Base-by-base conservation (phyloP, 1,140 invertebrate genomes). In the Diploscapter pachys region DNA sequence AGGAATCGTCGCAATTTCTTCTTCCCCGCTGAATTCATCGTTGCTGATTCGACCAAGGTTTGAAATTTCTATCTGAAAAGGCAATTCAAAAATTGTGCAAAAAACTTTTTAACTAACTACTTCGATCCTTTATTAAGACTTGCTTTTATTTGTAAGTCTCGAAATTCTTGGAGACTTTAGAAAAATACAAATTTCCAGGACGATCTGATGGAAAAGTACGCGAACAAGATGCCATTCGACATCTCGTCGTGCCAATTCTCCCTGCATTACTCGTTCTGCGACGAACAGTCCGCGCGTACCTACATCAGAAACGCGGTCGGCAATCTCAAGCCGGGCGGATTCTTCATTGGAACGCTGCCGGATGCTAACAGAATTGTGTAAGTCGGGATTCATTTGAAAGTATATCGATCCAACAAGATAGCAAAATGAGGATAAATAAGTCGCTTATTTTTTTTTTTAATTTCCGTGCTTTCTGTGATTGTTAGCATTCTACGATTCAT, bases 211-310 rank as follows among this genome's bases (percentile, higher is more conserved):
- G 90, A 89, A 79, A 88, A 89, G 74, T 93, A 91, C 81, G 88
- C 89, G 79, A 91, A 93, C 86, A 89, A 90, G 4, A 90, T 90
- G 56, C 89, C 90, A 81, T 89, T 99, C 82, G 93, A 99, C 86
- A 80, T 99, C 3, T 92, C 94, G 0, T 96, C 93, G 81, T 96
- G 94, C 86, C 97, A 99, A 87, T 99, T 99, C 90, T 92, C 95
- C 48, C 92, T 99, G 81, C 89, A 90, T 87, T 99, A 98, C 81
- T 92, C 92, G 82, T 99, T 99, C 89, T 94, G 98, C 87, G 92
- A 92, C 69, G 86, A 94, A 71, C 84, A 88, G n/a, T 94, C 97
- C 88, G 95, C 94, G 2, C 90, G 95, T 83, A 90, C 90, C 82
- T 96, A 98, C 93, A 87, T 99, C 0, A 89, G 89, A 74, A 99